Base-by-base conservation (phyloP, 1,140 invertebrate species). In the Asbolus verrucosus region DNA sequence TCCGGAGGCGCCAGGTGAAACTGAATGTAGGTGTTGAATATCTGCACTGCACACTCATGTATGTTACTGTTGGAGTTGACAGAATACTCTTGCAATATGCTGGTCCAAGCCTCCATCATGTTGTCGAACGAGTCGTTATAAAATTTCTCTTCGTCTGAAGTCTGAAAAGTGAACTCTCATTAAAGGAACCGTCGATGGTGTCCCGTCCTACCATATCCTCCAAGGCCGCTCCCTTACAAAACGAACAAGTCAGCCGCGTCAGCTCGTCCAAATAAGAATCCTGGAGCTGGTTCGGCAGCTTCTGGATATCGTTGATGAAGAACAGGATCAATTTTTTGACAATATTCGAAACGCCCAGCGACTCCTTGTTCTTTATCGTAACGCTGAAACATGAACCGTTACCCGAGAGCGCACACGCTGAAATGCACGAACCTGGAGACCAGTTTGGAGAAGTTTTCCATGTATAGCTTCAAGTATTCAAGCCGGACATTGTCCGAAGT, bases 21-120 rank as follows among this genome's bases (percentile, higher is more conserved):
- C 74, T 91, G 88, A n/a, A 96, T 76, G 78, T 94, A 95, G 6
- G 87, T 89, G 77, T 93, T 91, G 80, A 96, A 94, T 70, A 96
- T 86, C 71, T 85, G 82, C 0, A 79, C 72, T 8, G 82, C 74
- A 60, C 71, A 82, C 14, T 76, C 79, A 62, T 83, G 80, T 61
- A 85, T 81, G 50, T 77, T 86, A 72, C 83, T 83, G 73, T 87
- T 62, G 0, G 30, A 2, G 9, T 62, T 39, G 5, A 33, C 46
- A 8, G 33, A 18, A 13, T 67, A 75, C 21, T 91, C 87, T 69
- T 86, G 85, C 5, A 91, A 79, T 68, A 93, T 82, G 21, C 85
- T 84, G 38, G 89, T 84, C 94, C 94, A 96, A 0, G 90, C 88
- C 77, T 91, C 89, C n/a, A 96, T 82, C 76, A 94, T 89, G 70